Conservation (phyloP, 2,888 invertebrate species). For the Cosmorhoe ocellata region DNA sequence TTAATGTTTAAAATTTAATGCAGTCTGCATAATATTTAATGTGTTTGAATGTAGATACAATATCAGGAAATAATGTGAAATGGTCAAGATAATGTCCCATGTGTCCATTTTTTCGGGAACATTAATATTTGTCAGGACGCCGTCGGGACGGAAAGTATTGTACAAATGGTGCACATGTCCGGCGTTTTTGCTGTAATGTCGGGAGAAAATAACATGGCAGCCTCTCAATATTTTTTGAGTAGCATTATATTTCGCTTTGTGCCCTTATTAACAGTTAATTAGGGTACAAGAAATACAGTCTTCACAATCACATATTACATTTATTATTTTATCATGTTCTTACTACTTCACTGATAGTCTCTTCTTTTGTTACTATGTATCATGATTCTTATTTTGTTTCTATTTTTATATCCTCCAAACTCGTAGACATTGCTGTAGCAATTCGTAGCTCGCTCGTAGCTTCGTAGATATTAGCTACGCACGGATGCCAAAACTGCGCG, state of each 20-base stretch:
- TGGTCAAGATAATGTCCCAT: constrained; percentile 50
- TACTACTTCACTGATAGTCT: no score
- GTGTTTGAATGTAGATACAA: background rate
- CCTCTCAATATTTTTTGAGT: no score
- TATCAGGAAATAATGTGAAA: constrained; percentile 44
- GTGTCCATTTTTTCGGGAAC: constrained; percentile 40
- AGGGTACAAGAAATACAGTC: no score
- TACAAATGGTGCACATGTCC: constrained; percentile 38
- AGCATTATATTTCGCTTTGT: no score
- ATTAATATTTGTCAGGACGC: constrained; percentile 60
- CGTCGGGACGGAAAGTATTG: constrained; percentile 39
- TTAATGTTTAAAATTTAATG: no score
- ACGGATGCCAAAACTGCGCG: constrained; percentile 20
- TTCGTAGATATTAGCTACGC: constrained; percentile 24
- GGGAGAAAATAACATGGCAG: no score
- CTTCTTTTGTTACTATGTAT: no score
- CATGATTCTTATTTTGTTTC: no score
- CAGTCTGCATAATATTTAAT: background rate
- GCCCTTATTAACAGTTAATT: no score
- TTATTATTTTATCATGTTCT: no score
- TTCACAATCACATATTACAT: no score
- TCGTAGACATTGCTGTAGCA: constrained; percentile 13
- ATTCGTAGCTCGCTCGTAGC: constrained; percentile 14
- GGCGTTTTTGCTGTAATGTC: constrained; percentile 32
- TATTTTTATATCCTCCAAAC: background rate